A percentile compares a stretch with the other conserved stretches of the same genome.
Evolutionary conservation across 2,888 invertebrate species (phyloP).

Genomic region (Drosophila ustulata): DNA sequence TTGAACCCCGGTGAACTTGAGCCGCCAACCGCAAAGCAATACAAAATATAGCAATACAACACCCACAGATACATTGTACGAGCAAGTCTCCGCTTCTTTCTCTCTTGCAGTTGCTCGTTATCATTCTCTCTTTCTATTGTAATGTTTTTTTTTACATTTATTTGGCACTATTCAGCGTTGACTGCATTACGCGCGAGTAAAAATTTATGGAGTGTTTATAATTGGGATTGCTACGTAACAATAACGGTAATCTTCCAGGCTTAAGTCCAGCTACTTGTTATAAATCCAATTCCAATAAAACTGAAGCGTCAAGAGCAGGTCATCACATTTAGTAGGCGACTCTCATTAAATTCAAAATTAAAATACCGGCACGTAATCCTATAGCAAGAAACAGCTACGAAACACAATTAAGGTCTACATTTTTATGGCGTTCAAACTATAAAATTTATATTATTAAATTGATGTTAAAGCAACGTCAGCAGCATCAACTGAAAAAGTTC

Average conservation of each 20-base stretch:
- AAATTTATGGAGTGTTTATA: slow-evolving; percentile 70
- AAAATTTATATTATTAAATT: slow-evolving; percentile 78
- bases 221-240: slow-evolving; percentile 71
- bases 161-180: slow-evolving; percentile 32
- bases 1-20: slow-evolving; percentile 70
- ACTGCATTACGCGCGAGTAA: slow-evolving; percentile 56
- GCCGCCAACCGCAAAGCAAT: slow-evolving; percentile 70
- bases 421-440: slow-evolving; percentile 78
- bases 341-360: slow-evolving; percentile 74
- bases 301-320: slow-evolving; percentile 44
- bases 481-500: slow-evolving; percentile 15
- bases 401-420: slow-evolving; percentile 77
- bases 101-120: neutral
- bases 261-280: slow-evolving; percentile 32
- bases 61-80: slow-evolving; percentile 46
- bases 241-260: slow-evolving; percentile 59
- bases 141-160: slow-evolving; percentile 6
- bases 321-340: slow-evolving; percentile 51
- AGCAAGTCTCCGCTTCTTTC: slow-evolving; percentile 1
- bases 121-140: neutral
- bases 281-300: slow-evolving; percentile 37
- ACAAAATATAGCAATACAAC: slow-evolving; percentile 41
- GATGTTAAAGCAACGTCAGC: slow-evolving; percentile 65
- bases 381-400: slow-evolving; percentile 66
- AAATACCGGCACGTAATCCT: slow-evolving; percentile 75